These are phyloP conservation scores for Amphiprion ocellaris DNA, from an alignment of 2,113 vertebrate genomes.

Conservation along the genomic window DNA sequence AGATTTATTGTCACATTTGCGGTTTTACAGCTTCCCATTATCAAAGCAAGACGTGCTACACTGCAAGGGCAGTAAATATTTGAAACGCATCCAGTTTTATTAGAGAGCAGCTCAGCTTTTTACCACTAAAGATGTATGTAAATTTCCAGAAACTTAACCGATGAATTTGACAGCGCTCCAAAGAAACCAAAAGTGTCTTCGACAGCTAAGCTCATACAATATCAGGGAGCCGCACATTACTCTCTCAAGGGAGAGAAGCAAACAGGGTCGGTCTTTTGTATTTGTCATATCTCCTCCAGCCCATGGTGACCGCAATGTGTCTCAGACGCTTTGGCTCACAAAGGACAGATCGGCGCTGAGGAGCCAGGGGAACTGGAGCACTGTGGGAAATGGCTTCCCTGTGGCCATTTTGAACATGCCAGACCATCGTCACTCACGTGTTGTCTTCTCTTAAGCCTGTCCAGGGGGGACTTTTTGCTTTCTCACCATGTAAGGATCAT, in stretches of 20 bases:
- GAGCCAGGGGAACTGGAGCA: constrained; percentile 63
- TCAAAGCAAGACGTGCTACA: not conserved
- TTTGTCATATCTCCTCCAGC: constrained; percentile 79
- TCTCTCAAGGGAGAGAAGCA: constrained; percentile 41
- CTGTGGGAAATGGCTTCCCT: constrained; percentile 71
- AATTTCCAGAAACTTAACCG: constrained; percentile 30
- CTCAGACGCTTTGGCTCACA: constrained; percentile 77
- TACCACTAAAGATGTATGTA: constrained; percentile 1
- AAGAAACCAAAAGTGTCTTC: constrained; percentile 14
- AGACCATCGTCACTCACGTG: constrained; percentile 45
- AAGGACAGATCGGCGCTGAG: constrained; percentile 71
- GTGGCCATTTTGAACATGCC: constrained; percentile 73
- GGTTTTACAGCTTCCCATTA: not conserved
- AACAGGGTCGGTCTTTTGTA: constrained; percentile 64
- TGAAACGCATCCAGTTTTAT: constrained; percentile 18
- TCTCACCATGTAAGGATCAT: constrained; percentile 52
- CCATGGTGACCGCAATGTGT: constrained; percentile 79
- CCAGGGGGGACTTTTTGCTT: constrained; percentile 39
- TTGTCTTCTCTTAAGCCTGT: constrained; percentile 63
- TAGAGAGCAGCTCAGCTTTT: constrained; percentile 1
- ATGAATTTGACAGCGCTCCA: constrained; percentile 38
- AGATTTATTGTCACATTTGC: not conserved
- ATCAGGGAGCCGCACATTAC: constrained; percentile 50
- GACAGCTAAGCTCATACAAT: constrained; percentile 38
- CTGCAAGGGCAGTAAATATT: not conserved